Conservation (phyloP, 2,888 invertebrate species). For the Amphipyra berbera region DNA sequence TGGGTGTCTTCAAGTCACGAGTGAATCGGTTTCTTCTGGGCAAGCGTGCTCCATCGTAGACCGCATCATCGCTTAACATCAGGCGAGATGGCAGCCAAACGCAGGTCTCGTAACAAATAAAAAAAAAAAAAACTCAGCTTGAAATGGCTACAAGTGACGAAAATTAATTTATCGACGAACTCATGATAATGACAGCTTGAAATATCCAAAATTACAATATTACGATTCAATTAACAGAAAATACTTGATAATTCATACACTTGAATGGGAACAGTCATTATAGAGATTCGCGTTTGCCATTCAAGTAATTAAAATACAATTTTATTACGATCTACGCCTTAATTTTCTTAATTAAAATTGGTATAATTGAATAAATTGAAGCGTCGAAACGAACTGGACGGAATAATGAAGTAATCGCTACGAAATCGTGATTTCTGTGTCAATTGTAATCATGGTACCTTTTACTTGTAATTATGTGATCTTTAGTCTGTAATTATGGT, state of each 20-base stretch:
- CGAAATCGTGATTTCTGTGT: constrained; percentile 51
- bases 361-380: constrained; percentile 64
- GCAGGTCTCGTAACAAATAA: no score
- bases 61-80: no score
- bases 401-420: constrained; percentile 58
- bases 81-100: no score
- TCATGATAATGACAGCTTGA: constrained; percentile 1
- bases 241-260: constrained; percentile 51
- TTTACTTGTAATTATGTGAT: constrained; percentile 38
- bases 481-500: constrained; percentile 29
- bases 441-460: constrained; percentile 47
- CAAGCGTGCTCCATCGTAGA: no score
- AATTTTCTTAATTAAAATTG: constrained; percentile 70
- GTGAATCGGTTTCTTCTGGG: no score
- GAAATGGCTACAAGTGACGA: constrained; percentile 3
- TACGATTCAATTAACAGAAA: constrained; percentile 52
- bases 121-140: not conserved
- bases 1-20: no score
- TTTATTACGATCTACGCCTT: constrained; percentile 64
- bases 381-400: constrained; percentile 56
- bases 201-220: constrained; percentile 34
- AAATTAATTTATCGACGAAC: constrained; percentile 2
- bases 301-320: constrained; percentile 60
- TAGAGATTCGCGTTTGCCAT: constrained; percentile 46
- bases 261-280: constrained; percentile 53